Evolutionary conservation across 1,140 invertebrate genomes (phyloP).

Genomic region (Leptinotarsa undecemlineata): DNA sequence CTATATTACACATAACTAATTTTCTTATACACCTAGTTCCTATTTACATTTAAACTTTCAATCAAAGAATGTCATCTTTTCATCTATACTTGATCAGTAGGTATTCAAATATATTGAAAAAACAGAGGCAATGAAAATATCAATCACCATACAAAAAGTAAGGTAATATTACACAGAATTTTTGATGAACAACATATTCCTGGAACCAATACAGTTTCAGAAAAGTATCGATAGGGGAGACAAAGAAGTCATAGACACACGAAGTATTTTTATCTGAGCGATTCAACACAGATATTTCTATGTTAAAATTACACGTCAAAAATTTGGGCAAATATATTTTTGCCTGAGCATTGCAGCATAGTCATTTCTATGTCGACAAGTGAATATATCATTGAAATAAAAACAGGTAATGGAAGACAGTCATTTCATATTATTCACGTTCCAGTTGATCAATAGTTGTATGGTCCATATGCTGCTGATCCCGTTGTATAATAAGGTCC

Average conservation of each 20-base stretch:
- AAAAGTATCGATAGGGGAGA: too few relatives aligned
- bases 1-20: slow-evolving; percentile 9
- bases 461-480: slow-evolving; percentile 90
- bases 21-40: background rate
- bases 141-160: background rate
- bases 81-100: background rate
- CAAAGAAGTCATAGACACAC: too few relatives aligned
- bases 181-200: too few relatives aligned
- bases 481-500: slow-evolving; percentile 80
- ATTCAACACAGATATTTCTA: too few relatives aligned
- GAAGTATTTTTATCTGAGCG: too few relatives aligned
- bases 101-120: background rate
- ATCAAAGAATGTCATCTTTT: background rate
- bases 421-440: slow-evolving; percentile 16
- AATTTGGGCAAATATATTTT: background rate
- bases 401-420: slow-evolving; percentile 25
- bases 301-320: too few relatives aligned
- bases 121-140: background rate
- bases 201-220: too few relatives aligned
- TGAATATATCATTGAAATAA: background rate
- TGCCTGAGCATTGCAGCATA: background rate
- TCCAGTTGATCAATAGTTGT: slow-evolving; percentile 71
- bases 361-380: background rate
- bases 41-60: background rate
- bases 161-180: slow-evolving; percentile 6